phyloP scores from a whole-genome alignment of 2,113 vertebrate genomes.

The Beaufortia kweichowensis region DNA sequence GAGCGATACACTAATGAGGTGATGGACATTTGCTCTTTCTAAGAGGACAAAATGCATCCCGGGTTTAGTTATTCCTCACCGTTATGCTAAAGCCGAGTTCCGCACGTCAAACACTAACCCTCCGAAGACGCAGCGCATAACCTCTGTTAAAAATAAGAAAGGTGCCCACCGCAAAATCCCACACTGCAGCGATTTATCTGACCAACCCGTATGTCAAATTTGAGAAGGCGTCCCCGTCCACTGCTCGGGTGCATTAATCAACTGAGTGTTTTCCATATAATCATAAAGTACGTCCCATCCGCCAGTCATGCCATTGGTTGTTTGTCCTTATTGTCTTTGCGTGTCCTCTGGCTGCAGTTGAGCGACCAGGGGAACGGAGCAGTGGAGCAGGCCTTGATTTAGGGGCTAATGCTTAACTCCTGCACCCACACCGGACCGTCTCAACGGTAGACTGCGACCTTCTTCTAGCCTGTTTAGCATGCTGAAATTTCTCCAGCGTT shows the following conservation, averaged over 20 bases:
- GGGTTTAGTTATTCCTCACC: slow-evolving; percentile 17
- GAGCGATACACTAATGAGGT: slow-evolving; percentile 50
- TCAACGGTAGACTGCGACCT: slow-evolving; percentile 61
- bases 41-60: slow-evolving; percentile 16
- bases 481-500: slow-evolving; percentile 62
- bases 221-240: slow-evolving; percentile 41
- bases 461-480: slow-evolving; percentile 66
- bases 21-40: slow-evolving; percentile 30
- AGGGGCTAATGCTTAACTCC: slow-evolving; percentile 37
- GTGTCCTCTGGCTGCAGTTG: slow-evolving; percentile 40
- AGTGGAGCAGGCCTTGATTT: slow-evolving; percentile 52
- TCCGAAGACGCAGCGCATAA: background rate
- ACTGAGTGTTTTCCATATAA: slow-evolving; percentile 59
- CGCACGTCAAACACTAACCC: slow-evolving; percentile 21
- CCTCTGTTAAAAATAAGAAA: slow-evolving; percentile 11
- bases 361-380: slow-evolving; percentile 30
- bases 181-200: slow-evolving; percentile 35
- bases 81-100: slow-evolving; percentile 23
- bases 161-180: slow-evolving; percentile 24
- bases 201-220: slow-evolving; percentile 44
- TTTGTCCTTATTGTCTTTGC: slow-evolving; percentile 56
- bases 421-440: slow-evolving; percentile 34
- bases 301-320: slow-evolving; percentile 50
- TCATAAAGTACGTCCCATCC: slow-evolving; percentile 53
- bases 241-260: slow-evolving; percentile 50